Base-by-base conservation (phyloP, 1,140 invertebrate genomes). In the Drosophila mayri region DNA sequence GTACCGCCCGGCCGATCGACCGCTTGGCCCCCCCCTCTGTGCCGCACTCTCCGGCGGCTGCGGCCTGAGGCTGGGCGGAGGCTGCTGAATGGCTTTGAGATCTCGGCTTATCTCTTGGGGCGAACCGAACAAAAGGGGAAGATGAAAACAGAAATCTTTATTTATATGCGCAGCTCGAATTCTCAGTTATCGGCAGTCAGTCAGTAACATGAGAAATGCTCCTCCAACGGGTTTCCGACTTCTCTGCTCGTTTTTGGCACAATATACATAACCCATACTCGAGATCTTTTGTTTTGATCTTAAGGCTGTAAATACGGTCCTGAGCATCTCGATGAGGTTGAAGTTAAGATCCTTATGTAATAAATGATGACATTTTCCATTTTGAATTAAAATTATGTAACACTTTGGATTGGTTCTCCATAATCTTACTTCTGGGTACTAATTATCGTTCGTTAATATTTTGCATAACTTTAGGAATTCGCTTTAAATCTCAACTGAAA, bases 201-300 rank as follows among this genome's bases (percentile, higher is more conserved):
- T 54, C 60, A 57, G 70, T 84, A 79, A 86, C 76, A 79, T 68
- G 83, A 81, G 81, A 84, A 72, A 80, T 83, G 47, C 47, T 54
- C 58, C 64, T 67, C 57, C 52, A 75, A 76, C 66, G 71, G 49
- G 66, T 68, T 84, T 74, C 66, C 55, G 18, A 62, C 30, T 52
- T 61, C 55, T 59, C 50, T 38, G 28, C 49, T 52, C 37, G 55
- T 54, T 66, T 65, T 79, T 74, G 46, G 58, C 70, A 66, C 52
- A 63, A 74, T 25, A 25, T 25, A 25, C 22, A 22, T 25, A 28
- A 6, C 7, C 16, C 25, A 43, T 43, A 28, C 40, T 22, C 4
- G 40, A 54, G 40, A 72, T 61, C 38, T 73, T 59, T 71, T 73
- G 65, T 52, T 71, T 52, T 73, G 18, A 59, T 70, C 28, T 49